Percentiles rank a stretch among this genome's conserved stretches.
phyloP scores from a whole-genome alignment of 2,888 invertebrate species.

The Dryomyza anilis region DNA sequence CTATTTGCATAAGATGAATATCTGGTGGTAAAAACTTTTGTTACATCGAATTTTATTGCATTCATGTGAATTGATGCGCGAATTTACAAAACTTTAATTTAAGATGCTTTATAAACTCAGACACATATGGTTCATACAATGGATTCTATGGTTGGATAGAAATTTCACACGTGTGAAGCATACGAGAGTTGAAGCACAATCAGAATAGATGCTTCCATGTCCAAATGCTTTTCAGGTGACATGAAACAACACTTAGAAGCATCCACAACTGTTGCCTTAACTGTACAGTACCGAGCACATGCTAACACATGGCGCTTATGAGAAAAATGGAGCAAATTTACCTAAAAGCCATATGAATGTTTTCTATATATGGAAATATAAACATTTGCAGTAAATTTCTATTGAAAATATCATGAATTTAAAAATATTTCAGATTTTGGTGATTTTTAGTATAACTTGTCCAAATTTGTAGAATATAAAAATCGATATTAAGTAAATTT shows the following conservation, averaged over 20 bases:
- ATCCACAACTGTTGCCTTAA: slow-evolving; percentile 39
- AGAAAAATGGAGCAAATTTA: too few species aligned
- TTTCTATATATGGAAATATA: too few species aligned
- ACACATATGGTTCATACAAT: slow-evolving; percentile 6
- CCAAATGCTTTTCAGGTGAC: slow-evolving; percentile 63
- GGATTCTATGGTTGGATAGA: not conserved
- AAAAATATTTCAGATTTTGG: too few species aligned
- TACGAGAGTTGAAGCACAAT: slow-evolving; percentile 26
- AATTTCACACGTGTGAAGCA: slow-evolving; percentile 12
- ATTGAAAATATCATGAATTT: too few species aligned
- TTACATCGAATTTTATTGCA: slow-evolving; percentile 41
- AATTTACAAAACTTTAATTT: slow-evolving; percentile 30
- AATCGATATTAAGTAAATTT: too few species aligned
- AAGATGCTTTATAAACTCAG: slow-evolving; percentile 10
- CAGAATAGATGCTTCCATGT: slow-evolving; percentile 58
- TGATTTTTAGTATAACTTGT: too few species aligned
- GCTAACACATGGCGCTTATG: too few species aligned
- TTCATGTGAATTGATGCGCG: slow-evolving; percentile 43
- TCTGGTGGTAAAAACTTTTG: slow-evolving; percentile 13
- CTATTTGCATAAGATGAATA: slow-evolving; percentile 54
- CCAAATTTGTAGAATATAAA: too few species aligned
- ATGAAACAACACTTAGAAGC: slow-evolving; percentile 62
- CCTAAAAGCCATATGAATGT: too few species aligned
- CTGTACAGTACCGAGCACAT: too few species aligned
- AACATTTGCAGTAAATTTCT: too few species aligned